phyloP scores from a whole-genome alignment of 2,888 invertebrate species.

The Acleris emargana region DNA sequence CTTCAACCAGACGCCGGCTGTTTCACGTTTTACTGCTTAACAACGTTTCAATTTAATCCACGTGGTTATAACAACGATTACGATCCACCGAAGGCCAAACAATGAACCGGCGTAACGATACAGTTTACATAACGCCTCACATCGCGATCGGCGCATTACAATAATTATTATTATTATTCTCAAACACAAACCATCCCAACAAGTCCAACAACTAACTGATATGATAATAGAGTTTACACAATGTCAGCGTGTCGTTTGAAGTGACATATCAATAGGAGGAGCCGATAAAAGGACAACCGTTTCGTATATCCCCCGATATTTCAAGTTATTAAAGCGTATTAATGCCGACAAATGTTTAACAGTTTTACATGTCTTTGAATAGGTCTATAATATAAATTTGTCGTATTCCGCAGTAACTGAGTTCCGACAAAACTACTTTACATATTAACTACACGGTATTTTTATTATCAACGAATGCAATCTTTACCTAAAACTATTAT shows the following conservation, averaged over 20 bases:
- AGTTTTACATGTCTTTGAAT: neutral
- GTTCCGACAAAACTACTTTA: neutral
- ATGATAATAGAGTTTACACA: slow-evolving; percentile 60
- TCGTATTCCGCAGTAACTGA: slow-evolving; percentile 3
- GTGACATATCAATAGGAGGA: slow-evolving; percentile 68
- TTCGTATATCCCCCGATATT: slow-evolving; percentile 35
- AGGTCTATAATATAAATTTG: slow-evolving; percentile 9
- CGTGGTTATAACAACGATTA: slow-evolving; percentile 50
- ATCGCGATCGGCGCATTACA: slow-evolving; percentile 33
- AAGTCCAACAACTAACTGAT: slow-evolving; percentile 53
- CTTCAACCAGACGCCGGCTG: neutral
- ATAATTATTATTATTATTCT: slow-evolving; percentile 41
- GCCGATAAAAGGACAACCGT: slow-evolving; percentile 65
- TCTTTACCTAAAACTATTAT: slow-evolving; percentile 9
- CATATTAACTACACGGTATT: neutral
- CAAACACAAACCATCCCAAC: slow-evolving; percentile 46
- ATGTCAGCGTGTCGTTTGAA: slow-evolving; percentile 59
- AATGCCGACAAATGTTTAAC: neutral
- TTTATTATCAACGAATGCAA: slow-evolving; percentile 4
- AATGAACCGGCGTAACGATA: slow-evolving; percentile 50
- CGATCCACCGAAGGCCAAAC: slow-evolving; percentile 51
- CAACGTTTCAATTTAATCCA: slow-evolving; percentile 38
- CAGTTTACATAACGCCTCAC: slow-evolving; percentile 42
- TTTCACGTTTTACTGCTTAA: slow-evolving; percentile 19
- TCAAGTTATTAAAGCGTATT: neutral